A percentile compares a stretch with the other conserved stretches of the same genome.
These are phyloP conservation scores for Cactoblastis cactorum DNA, from an alignment of 2,888 invertebrate genomes.

Conservation along the genomic window DNA sequence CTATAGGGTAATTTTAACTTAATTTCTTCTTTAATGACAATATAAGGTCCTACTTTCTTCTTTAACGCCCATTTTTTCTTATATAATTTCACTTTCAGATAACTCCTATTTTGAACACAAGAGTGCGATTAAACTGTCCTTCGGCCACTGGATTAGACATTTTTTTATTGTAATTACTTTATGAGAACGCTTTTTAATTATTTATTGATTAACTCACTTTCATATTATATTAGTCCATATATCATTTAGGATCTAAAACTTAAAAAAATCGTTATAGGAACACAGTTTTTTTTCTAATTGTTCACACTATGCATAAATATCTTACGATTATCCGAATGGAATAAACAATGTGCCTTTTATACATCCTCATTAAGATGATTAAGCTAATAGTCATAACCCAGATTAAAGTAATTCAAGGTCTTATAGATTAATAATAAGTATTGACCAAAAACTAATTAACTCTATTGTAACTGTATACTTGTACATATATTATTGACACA, in stretches of 20 bases:
- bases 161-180: too few relatives aligned
- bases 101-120: slow-evolving; percentile 35
- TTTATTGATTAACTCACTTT: too few relatives aligned
- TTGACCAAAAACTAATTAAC: too few relatives aligned
- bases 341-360: not conserved
- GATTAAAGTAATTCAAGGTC: slow-evolving; percentile 4
- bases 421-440: too few relatives aligned
- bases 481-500: too few relatives aligned
- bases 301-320: too few relatives aligned
- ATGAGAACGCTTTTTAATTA: too few relatives aligned
- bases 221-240: too few relatives aligned
- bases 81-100: slow-evolving; percentile 19
- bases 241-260: too few relatives aligned
- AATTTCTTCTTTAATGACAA: slow-evolving; percentile 44
- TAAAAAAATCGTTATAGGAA: too few relatives aligned
- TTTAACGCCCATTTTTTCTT: slow-evolving; percentile 9
- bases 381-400: slow-evolving; percentile 7
- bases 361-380: not conserved
- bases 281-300: too few relatives aligned
- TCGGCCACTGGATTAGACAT: slow-evolving; percentile 53
- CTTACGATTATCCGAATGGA: slow-evolving; percentile 3
- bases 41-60: slow-evolving; percentile 36
- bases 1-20: slow-evolving; percentile 43
- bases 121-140: slow-evolving; percentile 38
- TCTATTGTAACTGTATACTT: too few relatives aligned